These are phyloP conservation scores for Neopelma chrysocephalum DNA, from an alignment of 2,797 vertebrate genomes.

Conservation along the genomic window DNA sequence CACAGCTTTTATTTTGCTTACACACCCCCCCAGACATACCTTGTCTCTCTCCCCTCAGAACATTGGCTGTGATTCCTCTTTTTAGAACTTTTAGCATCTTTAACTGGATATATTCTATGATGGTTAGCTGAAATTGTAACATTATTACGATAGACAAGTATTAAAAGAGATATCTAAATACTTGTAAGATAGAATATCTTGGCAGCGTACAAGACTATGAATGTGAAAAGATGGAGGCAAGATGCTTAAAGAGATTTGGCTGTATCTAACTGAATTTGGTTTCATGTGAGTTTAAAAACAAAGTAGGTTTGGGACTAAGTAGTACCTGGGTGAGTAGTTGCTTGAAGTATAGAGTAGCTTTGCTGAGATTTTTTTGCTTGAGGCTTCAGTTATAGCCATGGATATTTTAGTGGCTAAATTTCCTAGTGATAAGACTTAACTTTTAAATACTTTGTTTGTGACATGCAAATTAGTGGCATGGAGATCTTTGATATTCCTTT, in stretches of 20 bases:
- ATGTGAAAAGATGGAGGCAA: background rate
- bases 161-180: background rate
- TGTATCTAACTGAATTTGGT: background rate
- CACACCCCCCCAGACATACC: accelerated
- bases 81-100: background rate
- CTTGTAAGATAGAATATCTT: background rate
- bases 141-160: background rate
- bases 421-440: background rate
- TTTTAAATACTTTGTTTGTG: background rate
- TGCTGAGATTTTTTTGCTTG: background rate
- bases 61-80: background rate
- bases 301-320: background rate
- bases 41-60: background rate
- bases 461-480: background rate
- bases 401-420: background rate
- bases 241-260: background rate
- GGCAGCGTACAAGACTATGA: background rate
- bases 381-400: background rate
- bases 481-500: background rate
- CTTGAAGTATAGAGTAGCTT: background rate
- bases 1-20: background rate
- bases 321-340: background rate
- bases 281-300: background rate
- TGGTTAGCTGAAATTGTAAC: background rate
- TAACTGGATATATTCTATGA: background rate